Evolutionary conservation across 2,113 vertebrate species (phyloP).

Genomic region (Vulpes ferrilata): DNA sequence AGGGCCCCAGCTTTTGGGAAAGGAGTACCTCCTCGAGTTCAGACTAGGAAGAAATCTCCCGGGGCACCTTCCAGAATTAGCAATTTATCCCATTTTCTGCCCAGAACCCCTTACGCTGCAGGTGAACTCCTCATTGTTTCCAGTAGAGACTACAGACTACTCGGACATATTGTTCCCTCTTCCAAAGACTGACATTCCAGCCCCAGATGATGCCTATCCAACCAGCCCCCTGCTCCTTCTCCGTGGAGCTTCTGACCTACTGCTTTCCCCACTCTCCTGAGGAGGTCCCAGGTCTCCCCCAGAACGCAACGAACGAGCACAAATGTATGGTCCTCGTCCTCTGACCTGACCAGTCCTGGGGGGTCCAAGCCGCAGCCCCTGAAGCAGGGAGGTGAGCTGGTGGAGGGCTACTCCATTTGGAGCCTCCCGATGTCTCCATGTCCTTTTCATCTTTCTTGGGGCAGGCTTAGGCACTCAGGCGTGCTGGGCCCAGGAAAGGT

Average conservation of each 20-base stretch:
- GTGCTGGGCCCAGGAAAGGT: constrained; percentile 67
- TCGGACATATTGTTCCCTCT: not conserved
- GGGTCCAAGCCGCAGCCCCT: constrained; percentile 62
- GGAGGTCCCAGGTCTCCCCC: not conserved
- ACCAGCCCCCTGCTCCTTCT: not conserved
- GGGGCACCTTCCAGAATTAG: not conserved
- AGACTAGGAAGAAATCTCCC: not conserved
- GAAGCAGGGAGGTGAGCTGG: constrained; percentile 72
- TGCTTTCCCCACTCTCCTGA: not conserved
- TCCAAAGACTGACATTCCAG: not conserved
- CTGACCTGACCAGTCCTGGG: constrained; percentile 78
- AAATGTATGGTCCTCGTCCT: not conserved
- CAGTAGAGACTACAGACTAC: no score
- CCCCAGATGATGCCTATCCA: rapidly evolving
- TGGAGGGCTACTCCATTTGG: constrained; percentile 58
- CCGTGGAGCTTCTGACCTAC: not conserved
- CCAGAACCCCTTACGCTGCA: not conserved
- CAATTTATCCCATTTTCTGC: not conserved
- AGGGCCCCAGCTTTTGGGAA: not conserved
- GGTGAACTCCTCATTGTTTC: not conserved
- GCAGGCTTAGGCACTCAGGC: not conserved
- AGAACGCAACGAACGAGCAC: not conserved
- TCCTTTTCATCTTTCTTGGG: constrained; percentile 78
- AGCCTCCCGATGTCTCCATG: constrained; percentile 79
- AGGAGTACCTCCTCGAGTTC: not conserved